Percentiles rank a stretch among this genome's conserved stretches.
Evolutionary conservation across 2,797 vertebrate species (phyloP).

Genomic region (Schizopygopsis malacanthus): DNA sequence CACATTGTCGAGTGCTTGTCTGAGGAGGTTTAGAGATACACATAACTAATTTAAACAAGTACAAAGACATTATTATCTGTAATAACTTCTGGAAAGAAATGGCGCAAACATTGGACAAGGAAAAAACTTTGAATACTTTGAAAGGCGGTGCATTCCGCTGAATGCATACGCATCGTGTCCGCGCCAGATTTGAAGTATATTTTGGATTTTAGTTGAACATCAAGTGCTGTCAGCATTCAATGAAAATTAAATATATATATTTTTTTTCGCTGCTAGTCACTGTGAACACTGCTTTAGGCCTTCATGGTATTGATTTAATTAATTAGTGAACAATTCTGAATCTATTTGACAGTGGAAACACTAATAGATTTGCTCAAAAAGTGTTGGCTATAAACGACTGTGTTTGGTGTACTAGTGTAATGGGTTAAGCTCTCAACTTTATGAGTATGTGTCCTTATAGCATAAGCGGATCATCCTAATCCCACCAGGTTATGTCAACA

Average conservation of each 20-base stretch:
- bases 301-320: background rate
- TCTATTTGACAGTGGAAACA: background rate
- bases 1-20: background rate
- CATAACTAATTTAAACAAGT: background rate
- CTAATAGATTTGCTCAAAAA: conserved; percentile 20
- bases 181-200: background rate
- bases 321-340: background rate
- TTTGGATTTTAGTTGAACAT: background rate
- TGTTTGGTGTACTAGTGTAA: conserved; percentile 57
- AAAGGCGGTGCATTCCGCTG: background rate
- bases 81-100: background rate
- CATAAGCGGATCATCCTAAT: conserved; percentile 75
- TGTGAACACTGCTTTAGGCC: background rate
- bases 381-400: background rate
- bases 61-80: background rate
- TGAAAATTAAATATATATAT: background rate
- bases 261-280: background rate
- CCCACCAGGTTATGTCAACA: conserved; percentile 74
- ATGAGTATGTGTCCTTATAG: conserved; percentile 71
- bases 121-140: background rate
- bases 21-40: background rate
- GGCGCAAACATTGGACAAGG: background rate
- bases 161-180: background rate
- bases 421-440: conserved; percentile 76
- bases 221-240: background rate